Percentiles rank a stretch among this genome's conserved stretches.
phyloP scores from a whole-genome alignment of 2,888 invertebrate species.

The Pyrrhia umbra region DNA sequence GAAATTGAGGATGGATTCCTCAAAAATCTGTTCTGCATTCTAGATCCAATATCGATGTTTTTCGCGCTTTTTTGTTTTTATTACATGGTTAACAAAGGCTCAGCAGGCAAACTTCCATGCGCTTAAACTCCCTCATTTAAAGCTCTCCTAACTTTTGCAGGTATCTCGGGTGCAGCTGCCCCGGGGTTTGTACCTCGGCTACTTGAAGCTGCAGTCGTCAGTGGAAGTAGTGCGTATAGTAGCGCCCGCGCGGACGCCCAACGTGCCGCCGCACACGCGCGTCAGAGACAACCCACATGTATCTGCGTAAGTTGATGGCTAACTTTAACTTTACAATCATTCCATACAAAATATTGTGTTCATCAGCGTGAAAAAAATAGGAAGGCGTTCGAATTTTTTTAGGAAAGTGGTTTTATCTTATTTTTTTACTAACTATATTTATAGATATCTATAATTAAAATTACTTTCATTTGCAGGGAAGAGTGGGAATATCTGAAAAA shows the following conservation, averaged over 20 bases:
- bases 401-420: no score
- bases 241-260: slow-evolving; percentile 97
- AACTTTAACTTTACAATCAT: background rate
- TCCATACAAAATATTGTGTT: no score
- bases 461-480: slow-evolving; percentile 91
- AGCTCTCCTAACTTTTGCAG: slow-evolving; percentile 87
- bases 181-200: slow-evolving; percentile 98
- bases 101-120: no score
- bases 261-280: slow-evolving; percentile 98
- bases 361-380: no score
- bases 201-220: slow-evolving; percentile 98
- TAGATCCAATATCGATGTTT: no score
- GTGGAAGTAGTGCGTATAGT: slow-evolving; percentile 98
- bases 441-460: background rate
- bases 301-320: slow-evolving; percentile 94
- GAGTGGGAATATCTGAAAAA: slow-evolving; percentile 98
- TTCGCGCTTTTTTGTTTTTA: no score
- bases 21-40: no score
- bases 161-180: slow-evolving; percentile 95
- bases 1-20: no score
- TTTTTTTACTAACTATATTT: no score
- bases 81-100: no score
- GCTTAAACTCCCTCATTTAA: no score
- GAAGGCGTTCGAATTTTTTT: no score
- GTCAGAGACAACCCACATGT: slow-evolving; percentile 98